Conservation (phyloP, 2,888 invertebrate genomes). For the Athrips mouffetella region DNA sequence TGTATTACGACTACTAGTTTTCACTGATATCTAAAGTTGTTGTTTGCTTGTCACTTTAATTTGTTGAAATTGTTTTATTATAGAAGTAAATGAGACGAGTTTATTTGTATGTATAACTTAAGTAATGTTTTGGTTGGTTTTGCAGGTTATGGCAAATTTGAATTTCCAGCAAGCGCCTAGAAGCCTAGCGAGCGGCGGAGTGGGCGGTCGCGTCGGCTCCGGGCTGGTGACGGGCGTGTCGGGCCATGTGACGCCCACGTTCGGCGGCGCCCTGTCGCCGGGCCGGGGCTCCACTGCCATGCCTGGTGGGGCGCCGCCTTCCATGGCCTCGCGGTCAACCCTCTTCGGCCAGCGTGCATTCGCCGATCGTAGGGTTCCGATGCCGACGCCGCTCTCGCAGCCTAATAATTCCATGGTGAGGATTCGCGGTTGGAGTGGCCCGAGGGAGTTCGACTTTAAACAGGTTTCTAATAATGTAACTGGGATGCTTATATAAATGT, state of each 20-base stretch:
- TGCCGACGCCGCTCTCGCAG: slow-evolving; percentile 78
- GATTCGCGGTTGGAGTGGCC: slow-evolving; percentile 8
- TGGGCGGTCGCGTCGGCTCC: slow-evolving; percentile 74
- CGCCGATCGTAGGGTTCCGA: slow-evolving; percentile 85
- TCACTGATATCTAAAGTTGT: too few species aligned
- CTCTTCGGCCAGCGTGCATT: slow-evolving; percentile 90
- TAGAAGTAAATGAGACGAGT: too few species aligned
- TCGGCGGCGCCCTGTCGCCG: slow-evolving; percentile 70
- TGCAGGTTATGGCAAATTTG: slow-evolving; percentile 94
- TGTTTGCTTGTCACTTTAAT: too few species aligned
- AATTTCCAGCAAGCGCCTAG: slow-evolving; percentile 93
- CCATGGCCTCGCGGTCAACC: slow-evolving; percentile 79
- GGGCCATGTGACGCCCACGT: slow-evolving; percentile 75
- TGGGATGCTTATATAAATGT: slow-evolving; percentile 5
- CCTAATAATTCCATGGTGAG: slow-evolving; percentile 75
- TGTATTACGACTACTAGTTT: too few species aligned
- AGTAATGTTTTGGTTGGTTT: not conserved
- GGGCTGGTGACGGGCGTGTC: slow-evolving; percentile 87
- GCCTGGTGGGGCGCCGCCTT: slow-evolving; percentile 74
- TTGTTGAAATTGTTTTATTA: too few species aligned
- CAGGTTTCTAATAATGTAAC: slow-evolving; percentile 2
- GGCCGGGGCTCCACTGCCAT: slow-evolving; percentile 64
- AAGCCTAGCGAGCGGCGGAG: slow-evolving; percentile 87
- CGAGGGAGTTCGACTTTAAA: slow-evolving; percentile 7
- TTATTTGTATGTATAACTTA: not conserved